phyloP scores from a whole-genome alignment of 2,888 invertebrate genomes.

The Cantharis nigra region DNA sequence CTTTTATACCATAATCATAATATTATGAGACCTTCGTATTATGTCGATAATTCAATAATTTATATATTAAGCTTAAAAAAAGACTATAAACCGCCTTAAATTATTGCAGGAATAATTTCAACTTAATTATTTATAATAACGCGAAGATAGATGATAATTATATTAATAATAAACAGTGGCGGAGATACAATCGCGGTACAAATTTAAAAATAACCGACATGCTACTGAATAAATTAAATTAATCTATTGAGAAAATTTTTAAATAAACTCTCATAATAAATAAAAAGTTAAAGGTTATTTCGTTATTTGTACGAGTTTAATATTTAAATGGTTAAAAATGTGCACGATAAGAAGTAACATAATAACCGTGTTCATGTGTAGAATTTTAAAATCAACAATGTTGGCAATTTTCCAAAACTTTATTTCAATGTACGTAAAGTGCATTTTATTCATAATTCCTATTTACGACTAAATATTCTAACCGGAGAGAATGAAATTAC shows the following conservation, averaged over 20 bases:
- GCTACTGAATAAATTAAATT: slow-evolving; percentile 4
- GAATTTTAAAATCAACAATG: neutral
- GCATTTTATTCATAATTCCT: neutral
- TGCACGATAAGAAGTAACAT: neutral
- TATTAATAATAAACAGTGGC: neutral
- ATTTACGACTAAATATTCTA: neutral
- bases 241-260: neutral
- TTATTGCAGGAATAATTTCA: neutral
- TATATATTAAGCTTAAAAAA: neutral
- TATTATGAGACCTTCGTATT: neutral
- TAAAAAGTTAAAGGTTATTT: neutral
- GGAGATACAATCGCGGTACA: neutral
- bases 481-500: neutral
- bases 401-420: neutral
- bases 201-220: neutral
- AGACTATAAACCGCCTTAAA: neutral
- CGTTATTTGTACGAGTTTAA: neutral
- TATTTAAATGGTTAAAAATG: neutral
- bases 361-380: neutral
- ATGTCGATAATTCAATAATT: neutral
- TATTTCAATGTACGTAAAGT: neutral
- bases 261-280: neutral
- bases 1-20: neutral
- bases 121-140: neutral
- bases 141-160: neutral